Conservation (phyloP, 2,113 vertebrate genomes). For the Ovis aries region ARS-UI_Ramb_v3.0 NC_056064.1:27826501-27827000, state of each 20-base stretch:
- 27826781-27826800: background rate
- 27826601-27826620: background rate
- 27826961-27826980: background rate
- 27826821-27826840: background rate
- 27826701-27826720: background rate
- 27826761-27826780: background rate
- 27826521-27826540: background rate
- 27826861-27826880: background rate
- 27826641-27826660: background rate
- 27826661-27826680: background rate
- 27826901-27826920: background rate
- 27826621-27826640: background rate
- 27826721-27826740: background rate
- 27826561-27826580: background rate
- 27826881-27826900: too few relatives aligned
- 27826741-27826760: background rate
- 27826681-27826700: background rate
- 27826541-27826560: background rate
- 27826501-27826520: background rate
- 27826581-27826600: background rate
- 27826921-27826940: background rate
- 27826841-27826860: background rate
- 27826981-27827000: background rate
- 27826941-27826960: background rate
- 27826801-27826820: background rate